Base-by-base conservation (phyloP, 1,140 invertebrate genomes). In the Drosophila nasuta region DNA sequence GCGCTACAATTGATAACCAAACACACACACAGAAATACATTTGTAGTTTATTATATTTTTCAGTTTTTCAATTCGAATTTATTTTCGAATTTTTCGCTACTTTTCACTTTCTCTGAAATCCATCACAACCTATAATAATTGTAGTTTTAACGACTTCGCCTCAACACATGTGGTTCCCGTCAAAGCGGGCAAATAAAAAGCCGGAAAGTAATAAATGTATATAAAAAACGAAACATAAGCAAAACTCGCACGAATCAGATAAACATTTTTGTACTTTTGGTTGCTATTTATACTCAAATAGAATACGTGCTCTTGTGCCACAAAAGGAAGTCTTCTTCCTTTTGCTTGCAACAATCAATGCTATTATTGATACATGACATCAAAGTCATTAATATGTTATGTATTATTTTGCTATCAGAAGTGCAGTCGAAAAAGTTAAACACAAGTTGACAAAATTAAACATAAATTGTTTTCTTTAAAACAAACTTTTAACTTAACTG, bases 1-100 rank as follows among this genome's bases (percentile, higher is more conserved):
- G 71, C 82, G 79, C 71, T 57, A 33, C 20, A 75, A 79, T 76
- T 79, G 75, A 82, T 82, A 86, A 82, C 71, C 78, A 76, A 66
- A 64, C 45, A 17, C 15, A 48, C 46, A 33, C 30, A 33, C n/a
- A n/a, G n/a, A 20, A 3, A 33, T 7, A 38, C 35, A 38, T 38
- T 8, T 17, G 41, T 33, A 67, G 15, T 5, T 35, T 5, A 38
- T 10, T 5, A 10, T 1, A 1, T 8, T 17, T 35, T 56, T 17
- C 33, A 49, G 35, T 28, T 58, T 58, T 1, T 1, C 43, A 45
- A 45, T 8, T 58, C 13, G 8, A 57, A 3, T 43, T 25, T 2
- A 43, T 43, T 43, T 4, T 13, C 4, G 11, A 43, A 49, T 10
- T 49, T 8, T 48, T 20, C 6, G 15, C 15, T 20, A 48, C 45